Conservation (phyloP, 2,797 vertebrate species). For the Crenichthys baileyi region DNA sequence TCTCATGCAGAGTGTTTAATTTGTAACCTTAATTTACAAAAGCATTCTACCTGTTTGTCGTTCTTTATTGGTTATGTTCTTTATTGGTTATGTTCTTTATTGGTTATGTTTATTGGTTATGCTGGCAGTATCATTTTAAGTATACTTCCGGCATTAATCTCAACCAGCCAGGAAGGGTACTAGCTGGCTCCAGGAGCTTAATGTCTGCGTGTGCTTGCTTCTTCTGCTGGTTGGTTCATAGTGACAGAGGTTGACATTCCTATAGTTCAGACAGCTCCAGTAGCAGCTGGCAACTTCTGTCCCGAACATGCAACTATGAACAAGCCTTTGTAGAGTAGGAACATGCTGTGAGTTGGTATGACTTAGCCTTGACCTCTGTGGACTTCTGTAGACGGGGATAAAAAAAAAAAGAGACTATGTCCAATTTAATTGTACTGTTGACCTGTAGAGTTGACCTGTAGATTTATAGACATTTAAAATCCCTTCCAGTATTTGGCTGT, state of each 20-base stretch:
- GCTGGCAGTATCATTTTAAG: constrained; percentile 35
- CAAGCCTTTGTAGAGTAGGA: constrained; percentile 6
- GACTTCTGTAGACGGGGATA: constrained; percentile 10
- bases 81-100: too few relatives aligned
- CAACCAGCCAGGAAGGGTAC: constrained; percentile 12
- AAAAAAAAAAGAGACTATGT: neutral
- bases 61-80: constrained; percentile 12
- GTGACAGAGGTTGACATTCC: constrained; percentile 46
- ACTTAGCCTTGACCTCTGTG: constrained; percentile 22
- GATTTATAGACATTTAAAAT: neutral
- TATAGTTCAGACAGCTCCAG: constrained; percentile 33
- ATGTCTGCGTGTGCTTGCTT: constrained; percentile 17
- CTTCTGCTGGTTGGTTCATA: constrained; percentile 27
- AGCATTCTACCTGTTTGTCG: neutral
- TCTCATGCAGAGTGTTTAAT: neutral
- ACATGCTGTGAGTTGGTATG: constrained; percentile 7
- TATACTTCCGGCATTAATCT: constrained; percentile 2
- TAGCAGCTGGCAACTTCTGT: constrained; percentile 70
- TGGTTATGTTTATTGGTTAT: too few relatives aligned
- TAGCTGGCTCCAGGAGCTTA: constrained; percentile 51
- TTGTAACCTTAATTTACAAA: neutral
- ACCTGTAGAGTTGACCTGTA: neutral
- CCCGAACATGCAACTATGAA: constrained; percentile 56
- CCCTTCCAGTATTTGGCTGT: neutral
- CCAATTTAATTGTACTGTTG: neutral